Evolutionary conservation across 2,888 invertebrate genomes (phyloP).

Genomic region (Macropis europaea): DNA sequence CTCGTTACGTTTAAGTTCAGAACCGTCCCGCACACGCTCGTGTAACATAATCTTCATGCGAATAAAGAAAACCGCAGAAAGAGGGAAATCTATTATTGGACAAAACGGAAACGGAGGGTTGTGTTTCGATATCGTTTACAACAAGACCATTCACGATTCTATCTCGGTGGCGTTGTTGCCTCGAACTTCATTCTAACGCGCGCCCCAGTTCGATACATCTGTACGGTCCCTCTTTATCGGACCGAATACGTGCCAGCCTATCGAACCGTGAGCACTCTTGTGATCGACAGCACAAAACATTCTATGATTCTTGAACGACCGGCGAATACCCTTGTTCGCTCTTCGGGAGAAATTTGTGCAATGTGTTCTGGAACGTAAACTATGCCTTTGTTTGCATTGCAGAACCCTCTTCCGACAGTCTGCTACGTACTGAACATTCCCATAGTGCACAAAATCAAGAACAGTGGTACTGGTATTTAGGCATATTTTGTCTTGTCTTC

Average conservation of each 20-base stretch:
- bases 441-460: no score
- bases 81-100: conserved; percentile 49
- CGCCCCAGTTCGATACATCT: conserved; percentile 5
- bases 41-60: conserved; percentile 42
- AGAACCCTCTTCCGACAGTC: no score
- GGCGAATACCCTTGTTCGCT: background rate
- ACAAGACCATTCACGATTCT: conserved; percentile 40
- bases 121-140: conserved; percentile 45
- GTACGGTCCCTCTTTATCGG: conserved; percentile 39
- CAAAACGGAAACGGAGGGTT: conserved; percentile 48
- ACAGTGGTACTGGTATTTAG: no score
- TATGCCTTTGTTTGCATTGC: background rate
- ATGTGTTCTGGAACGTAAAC: background rate
- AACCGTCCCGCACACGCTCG: background rate
- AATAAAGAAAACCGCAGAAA: conserved; percentile 41
- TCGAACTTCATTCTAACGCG: background rate
- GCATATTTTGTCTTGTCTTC: no score
- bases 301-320: conserved; percentile 20
- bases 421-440: no score
- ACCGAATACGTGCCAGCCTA: conserved; percentile 30
- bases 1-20: background rate
- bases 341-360: background rate
- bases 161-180: conserved; percentile 20
- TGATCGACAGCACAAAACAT: conserved; percentile 26
- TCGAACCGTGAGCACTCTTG: conserved; percentile 29